phyloP scores from a whole-genome alignment of 2,888 invertebrate species.

The Dynastes grantii region DNA sequence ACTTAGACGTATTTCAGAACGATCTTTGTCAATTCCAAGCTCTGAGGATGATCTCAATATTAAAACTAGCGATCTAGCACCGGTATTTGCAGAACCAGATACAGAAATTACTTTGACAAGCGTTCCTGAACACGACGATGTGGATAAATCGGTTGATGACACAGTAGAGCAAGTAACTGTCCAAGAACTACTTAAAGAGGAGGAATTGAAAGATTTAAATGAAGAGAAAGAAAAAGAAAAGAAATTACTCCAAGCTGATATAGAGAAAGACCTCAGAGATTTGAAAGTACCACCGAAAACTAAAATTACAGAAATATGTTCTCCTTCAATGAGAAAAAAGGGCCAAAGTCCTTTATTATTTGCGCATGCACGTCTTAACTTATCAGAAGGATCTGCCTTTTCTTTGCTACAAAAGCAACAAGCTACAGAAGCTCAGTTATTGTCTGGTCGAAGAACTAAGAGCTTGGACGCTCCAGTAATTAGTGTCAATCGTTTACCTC shows the following conservation, averaged over 20 bases:
- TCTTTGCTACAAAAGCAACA: conserved; percentile 83
- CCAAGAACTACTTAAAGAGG: conserved; percentile 59
- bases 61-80: conserved; percentile 72
- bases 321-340: conserved; percentile 78
- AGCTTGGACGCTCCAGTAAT: conserved; percentile 90
- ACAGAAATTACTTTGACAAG: conserved; percentile 62
- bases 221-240: conserved; percentile 66
- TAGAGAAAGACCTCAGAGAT: conserved; percentile 68
- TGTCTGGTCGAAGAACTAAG: conserved; percentile 84
- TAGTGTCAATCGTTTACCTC: conserved; percentile 84
- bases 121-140: conserved; percentile 63
- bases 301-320: conserved; percentile 78
- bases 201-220: conserved; percentile 59
- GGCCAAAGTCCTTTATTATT: conserved; percentile 86
- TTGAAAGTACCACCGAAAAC: conserved; percentile 70
- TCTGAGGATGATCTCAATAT: conserved; percentile 82
- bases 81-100: conserved; percentile 66
- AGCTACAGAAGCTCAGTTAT: conserved; percentile 81
- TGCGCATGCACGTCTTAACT: conserved; percentile 84
- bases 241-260: conserved; percentile 65
- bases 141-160: conserved; percentile 67
- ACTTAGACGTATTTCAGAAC: conserved; percentile 80
- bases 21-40: conserved; percentile 84
- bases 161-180: conserved; percentile 71
- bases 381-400: conserved; percentile 89